Evolutionary conservation across 1,140 invertebrate species (phyloP).

Genomic region (Drosophila bifasciata): DNA sequence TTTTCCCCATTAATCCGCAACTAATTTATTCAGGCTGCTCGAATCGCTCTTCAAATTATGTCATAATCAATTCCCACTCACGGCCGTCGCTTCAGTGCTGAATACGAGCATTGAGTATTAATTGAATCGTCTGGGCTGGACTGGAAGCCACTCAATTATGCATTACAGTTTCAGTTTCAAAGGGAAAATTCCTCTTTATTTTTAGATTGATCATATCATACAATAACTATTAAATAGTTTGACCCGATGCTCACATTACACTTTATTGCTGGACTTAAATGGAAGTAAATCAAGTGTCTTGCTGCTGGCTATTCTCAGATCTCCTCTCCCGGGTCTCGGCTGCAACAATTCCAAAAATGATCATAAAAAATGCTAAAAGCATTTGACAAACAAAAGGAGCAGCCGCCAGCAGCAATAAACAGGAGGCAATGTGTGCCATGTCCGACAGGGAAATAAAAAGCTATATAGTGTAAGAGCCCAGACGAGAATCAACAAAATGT

Average conservation of each 20-base stretch:
- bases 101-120: too few species aligned
- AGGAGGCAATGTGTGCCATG: constrained; percentile 3
- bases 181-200: too few species aligned
- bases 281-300: too few species aligned
- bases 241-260: too few species aligned
- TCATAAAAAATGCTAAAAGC: constrained; percentile 46
- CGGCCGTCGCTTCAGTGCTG: too few species aligned
- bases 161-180: not conserved
- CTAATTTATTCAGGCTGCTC: constrained; percentile 27
- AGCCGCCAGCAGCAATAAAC: constrained; percentile 27
- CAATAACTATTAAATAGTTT: too few species aligned
- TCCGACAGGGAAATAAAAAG: constrained; percentile 7
- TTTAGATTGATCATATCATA: too few species aligned
- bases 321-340: not conserved
- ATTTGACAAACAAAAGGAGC: constrained; percentile 35
- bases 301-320: too few species aligned
- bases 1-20: constrained; percentile 28
- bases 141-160: not conserved
- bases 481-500: too few species aligned
- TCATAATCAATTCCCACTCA: constrained; percentile 5
- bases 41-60: constrained; percentile 21
- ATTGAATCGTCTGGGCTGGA: not conserved
- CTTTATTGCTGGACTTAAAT: too few species aligned
- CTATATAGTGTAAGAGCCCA: not conserved
- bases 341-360: constrained; percentile 21